phyloP scores from a whole-genome alignment of 2,888 invertebrate species.

The Actias luna region DNA sequence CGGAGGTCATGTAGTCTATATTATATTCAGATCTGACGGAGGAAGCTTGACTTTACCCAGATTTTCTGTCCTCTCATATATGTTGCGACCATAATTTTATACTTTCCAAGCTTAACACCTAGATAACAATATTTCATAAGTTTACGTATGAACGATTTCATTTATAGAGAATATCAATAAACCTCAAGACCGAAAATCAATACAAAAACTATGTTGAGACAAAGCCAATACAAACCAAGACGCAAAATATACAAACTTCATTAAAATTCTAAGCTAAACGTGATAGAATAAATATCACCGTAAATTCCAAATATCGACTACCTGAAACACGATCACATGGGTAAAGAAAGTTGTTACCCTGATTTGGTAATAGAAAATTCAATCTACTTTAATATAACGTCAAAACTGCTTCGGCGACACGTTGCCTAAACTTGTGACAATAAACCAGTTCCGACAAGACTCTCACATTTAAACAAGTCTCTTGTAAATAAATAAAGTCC shows the following conservation, averaged over 20 bases:
- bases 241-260: too few relatives aligned
- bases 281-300: not conserved
- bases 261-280: not conserved
- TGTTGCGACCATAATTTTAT: not conserved
- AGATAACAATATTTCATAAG: not conserved
- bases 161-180: not conserved
- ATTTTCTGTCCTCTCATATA: conserved; percentile 2
- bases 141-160: not conserved
- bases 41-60: conserved; percentile 19
- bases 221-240: not conserved
- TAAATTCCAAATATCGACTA: not conserved
- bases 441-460: conserved; percentile 3
- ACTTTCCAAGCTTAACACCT: not conserved
- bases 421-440: not conserved
- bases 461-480: conserved; percentile 5
- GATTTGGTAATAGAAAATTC: conserved; percentile 6
- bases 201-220: not conserved
- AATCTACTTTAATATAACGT: not conserved
- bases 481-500: conserved; percentile 31
- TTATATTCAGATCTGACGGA: conserved; percentile 21
- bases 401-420: not conserved
- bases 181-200: not conserved
- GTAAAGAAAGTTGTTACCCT: not conserved
- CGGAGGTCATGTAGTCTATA: conserved; percentile 16
- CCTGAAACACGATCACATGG: not conserved